Conservation (phyloP, 2,797 vertebrate genomes). For the Gadopsis bispinosus region DNA sequence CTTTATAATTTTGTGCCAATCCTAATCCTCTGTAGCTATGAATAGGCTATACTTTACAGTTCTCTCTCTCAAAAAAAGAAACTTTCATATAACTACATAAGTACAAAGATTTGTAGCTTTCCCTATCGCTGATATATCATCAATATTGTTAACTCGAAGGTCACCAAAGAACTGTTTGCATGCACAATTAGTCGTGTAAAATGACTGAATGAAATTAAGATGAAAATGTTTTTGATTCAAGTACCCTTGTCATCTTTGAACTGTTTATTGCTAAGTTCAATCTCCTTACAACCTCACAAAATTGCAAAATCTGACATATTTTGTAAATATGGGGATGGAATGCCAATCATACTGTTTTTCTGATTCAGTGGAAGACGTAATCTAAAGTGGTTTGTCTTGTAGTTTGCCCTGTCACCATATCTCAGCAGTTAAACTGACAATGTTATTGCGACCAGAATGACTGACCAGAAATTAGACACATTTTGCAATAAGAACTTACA, state of each 20-base stretch:
- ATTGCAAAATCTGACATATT: not conserved
- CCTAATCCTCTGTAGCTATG: conserved; percentile 74
- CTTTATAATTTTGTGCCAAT: conserved; percentile 75
- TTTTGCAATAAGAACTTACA: not conserved
- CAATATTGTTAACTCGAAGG: not conserved
- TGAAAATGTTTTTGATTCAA: not conserved
- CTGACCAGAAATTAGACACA: not conserved
- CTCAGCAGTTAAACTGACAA: not conserved
- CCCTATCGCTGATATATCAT: conserved; percentile 2
- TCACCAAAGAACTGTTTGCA: not conserved
- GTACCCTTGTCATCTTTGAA: not conserved
- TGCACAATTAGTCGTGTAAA: not conserved
- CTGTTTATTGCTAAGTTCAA: not conserved
- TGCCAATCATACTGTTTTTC: not conserved
- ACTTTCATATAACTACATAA: conserved; percentile 20
- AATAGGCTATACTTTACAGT: conserved; percentile 64
- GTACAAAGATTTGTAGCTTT: conserved; percentile 2
- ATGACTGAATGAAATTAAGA: not conserved
- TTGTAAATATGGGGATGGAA: not conserved
- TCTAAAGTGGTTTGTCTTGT: not conserved
- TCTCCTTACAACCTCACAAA: not conserved
- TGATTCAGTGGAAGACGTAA: not conserved
- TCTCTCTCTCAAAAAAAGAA: conserved; percentile 40
- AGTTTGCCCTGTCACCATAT: conserved; percentile 26
- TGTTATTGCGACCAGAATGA: conserved; percentile 21